Evolutionary conservation across 1,140 invertebrate species (phyloP), one percentile per base, ranked within the genome.

Genomic region (Drosophila pseudoananassae): DNA sequence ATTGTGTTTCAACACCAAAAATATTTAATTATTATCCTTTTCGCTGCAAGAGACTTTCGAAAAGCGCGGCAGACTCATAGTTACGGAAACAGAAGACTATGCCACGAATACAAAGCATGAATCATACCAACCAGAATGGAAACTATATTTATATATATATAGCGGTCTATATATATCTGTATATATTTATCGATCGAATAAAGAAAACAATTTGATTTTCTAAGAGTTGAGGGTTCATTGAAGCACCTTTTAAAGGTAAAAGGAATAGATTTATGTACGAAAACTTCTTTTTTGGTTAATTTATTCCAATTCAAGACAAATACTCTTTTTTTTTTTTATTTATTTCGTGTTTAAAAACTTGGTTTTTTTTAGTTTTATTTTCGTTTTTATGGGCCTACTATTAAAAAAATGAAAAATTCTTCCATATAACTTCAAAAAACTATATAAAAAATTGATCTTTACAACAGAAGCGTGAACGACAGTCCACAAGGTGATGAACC

Each of bases 1-100:
- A 72, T 77, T 74, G 78, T 65, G 78, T 77, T 82, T 61, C 17
- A 61, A 69, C 63, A 74, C 78, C 74, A 81, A 77, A 81, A 70
- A 78, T 66, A 82, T 65, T 52, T 47, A 73, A 50, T 49, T 51
- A 40, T 50, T 54, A 47, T 45, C 33, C 15, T 12, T 25, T 46
- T 25, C 31, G 46, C 40, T 70, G 53, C 23, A 47, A 43, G 43
- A 57, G 53, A 66, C 72, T 72, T 71, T 71, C 25, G 65, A 63
- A 79, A 84, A 72, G 57, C 51, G 60, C 49, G 60, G 56, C 58
- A 50, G 47, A 70, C 72, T 49, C 43, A 82, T 58, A 68, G 50
- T 38, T 53, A 58, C 49, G 10, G 9, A 36, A 36, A 36, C 3
- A 12, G 10, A 36, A 59, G 46, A 59, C 56, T 45, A 52, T 50